Percentiles rank a stretch among this genome's conserved stretches.
Conservation (phyloP, 37 sponge, comb jelly and placozoan genomes). For the Ianthella basta region DNA sequence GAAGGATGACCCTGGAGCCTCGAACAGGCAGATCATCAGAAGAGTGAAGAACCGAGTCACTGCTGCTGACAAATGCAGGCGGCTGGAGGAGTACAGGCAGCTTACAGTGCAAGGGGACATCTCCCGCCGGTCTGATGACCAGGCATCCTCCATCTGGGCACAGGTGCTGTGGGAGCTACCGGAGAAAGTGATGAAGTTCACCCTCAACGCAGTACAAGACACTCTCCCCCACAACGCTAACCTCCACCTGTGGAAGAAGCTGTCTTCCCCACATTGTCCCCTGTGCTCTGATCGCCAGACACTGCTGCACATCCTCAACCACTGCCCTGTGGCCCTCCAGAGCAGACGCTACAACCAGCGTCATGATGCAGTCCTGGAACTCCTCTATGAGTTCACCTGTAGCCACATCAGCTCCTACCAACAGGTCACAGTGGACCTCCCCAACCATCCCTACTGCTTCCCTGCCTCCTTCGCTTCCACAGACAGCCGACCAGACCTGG, state of each 20-base stretch:
- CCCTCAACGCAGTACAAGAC: constrained; percentile 13
- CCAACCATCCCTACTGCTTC: constrained; percentile 14
- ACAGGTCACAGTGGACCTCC: constrained; percentile 26
- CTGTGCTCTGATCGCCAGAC: constrained; percentile 18
- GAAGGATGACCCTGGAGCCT: constrained; percentile 30
- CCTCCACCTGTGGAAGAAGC: constrained; percentile 22
- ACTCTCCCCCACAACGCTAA: constrained; percentile 47
- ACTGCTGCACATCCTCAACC: background rate
- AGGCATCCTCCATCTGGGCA: background rate
- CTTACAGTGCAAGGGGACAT: background rate
- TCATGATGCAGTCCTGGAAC: constrained; percentile 30
- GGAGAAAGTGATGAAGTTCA: background rate
- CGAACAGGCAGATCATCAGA: constrained; percentile 2
- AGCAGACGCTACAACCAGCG: constrained; percentile 34
- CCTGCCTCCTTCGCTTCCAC: constrained; percentile 24
- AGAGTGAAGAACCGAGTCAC: background rate
- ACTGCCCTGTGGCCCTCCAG: constrained; percentile 15
- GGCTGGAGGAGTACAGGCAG: background rate
- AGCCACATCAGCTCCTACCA: background rate
- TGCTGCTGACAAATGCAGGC: background rate
- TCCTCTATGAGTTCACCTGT: background rate
- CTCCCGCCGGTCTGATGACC: background rate
- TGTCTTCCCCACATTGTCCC: background rate
- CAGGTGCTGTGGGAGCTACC: background rate
- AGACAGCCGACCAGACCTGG: constrained; percentile 27